Base-by-base conservation (phyloP, 1,140 invertebrate species). In the Leptoteleia sp. region DNA sequence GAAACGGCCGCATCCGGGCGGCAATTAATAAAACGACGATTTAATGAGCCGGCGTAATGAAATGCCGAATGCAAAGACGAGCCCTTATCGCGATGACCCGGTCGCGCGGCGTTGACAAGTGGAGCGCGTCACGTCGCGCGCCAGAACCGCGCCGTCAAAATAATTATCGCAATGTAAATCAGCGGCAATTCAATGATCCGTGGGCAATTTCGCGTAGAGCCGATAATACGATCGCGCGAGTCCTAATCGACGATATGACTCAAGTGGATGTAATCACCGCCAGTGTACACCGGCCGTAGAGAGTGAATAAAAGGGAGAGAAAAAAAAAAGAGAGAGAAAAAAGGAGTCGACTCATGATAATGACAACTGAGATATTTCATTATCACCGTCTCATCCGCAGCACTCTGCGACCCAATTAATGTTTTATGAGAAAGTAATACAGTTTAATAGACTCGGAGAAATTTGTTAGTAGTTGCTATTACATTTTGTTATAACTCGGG, bases 151-250 rank as follows among this genome's bases (percentile, higher is more conserved):
- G 12, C 47, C 47, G 54, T 62, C 52, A 52, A 64, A 65, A 70
- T 65, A 48, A 70, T 64, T 64, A 76, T 76, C 62, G 45, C 9
- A 35, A 31, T 45, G 38, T 50, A 50, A 65, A 76, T 76, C 62
- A 37, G 38, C 62, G 43, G 38, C 31, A 61, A 67, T 67, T 75
- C 43, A 42, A 62, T 57, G 55, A 62, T 62, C 40, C 64, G 31
- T 57, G 48, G 64, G 4, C 29, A 29, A 33, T 50, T 48, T 57
- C 55, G 35, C 50, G 40, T 12, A 2, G n/a, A 7, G 25, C 54
- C 47, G 73, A 73, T 64, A 73, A 59, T 40, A 48, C 40, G 31
- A 13, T 31, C 25, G 45, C 38, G 27, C 29, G 38, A 76, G 57
- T 55, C 55, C n/a, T 33, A 68, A 68, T 76, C 47, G 33, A 19